Base-by-base conservation (phyloP, 1,140 invertebrate genomes). In the Lordiphosa collinella region DNA sequence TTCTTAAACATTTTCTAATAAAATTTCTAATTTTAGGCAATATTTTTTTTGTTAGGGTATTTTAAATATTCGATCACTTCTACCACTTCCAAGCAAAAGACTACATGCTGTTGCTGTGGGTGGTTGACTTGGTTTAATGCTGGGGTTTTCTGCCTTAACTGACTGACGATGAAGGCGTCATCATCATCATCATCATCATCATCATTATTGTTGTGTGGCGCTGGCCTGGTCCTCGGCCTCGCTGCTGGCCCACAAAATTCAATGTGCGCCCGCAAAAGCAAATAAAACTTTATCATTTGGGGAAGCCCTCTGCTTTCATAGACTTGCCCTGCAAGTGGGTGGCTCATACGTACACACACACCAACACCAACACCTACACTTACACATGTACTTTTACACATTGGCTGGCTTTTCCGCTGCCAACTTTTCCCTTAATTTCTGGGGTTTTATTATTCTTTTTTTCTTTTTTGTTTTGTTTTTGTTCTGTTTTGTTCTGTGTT, bases 241-340 rank as follows among this genome's bases (percentile, higher is more conserved):
- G 13, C n/a, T 22, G 34, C 4, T 71, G 52, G 53, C 59, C 52
- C 60, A 55, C 50, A 49, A 43, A 65, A 71, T 52, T 49, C 54
- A 71, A 60, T 82, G 76, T 82, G 76, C 61, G 60, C 75, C 75
- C 75, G 66, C 76, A 82, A 82, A 82, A 57, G 71, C 76, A 82
- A 84, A 82, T 84, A 84, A 84, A 82, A 82, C 55, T 84, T 82
- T 82, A 82, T 82, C 76, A 82, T 82, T 82, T 82, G 76, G 76
- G 76, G 76, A 82, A 82, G 76, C 76, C 76, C 76, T 82, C 67
- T 61, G 71, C 76, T 75, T 84, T 76, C 76, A 82, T 76, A 82
- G 76, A 82, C 78, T 71, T 34, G 37, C 38, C 38, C 32, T 51
- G 32, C 18, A 18, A 29, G 51, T 44, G 60, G 25, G 37, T 55